A percentile compares a stretch with the other conserved stretches of the same genome.
These are phyloP conservation scores for Hexactinellida sp. DNA, from an alignment of 37 sponge, comb jelly and placozoan species.

Conservation along the genomic window DNA sequence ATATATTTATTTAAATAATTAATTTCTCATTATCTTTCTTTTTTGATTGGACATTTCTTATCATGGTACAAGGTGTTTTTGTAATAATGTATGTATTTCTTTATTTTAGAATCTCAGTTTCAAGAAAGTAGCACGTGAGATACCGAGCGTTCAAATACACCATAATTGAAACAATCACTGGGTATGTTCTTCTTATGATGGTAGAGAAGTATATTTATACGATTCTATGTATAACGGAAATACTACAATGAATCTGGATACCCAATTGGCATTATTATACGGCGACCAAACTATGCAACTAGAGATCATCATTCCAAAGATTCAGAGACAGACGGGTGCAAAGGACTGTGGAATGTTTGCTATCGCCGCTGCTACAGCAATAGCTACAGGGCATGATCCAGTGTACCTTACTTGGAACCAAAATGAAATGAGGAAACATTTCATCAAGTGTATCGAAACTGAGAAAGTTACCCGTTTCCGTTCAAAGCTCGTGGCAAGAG, in stretches of 20 bases:
- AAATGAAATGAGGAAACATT: not conserved
- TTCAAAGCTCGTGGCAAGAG: not conserved
- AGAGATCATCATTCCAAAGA: not conserved
- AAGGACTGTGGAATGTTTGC: not conserved
- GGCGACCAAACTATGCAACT: not conserved
- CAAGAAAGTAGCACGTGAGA: not conserved
- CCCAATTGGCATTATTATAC: not conserved
- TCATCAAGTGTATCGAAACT: not conserved
- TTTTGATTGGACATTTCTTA: not conserved
- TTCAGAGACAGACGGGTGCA: not conserved
- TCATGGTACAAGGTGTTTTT: not conserved
- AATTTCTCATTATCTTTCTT: not conserved
- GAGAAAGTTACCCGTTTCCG: not conserved
- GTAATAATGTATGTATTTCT: not conserved
- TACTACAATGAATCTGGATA: no score
- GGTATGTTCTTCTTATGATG: not conserved
- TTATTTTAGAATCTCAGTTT: not conserved
- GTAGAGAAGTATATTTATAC: not conserved
- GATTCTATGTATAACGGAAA: not conserved
- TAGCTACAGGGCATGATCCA: not conserved
- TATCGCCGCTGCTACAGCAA: not conserved
- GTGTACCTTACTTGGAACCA: not conserved
- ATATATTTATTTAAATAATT: not conserved
- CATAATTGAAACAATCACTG: not conserved
- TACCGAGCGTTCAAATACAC: not conserved